A percentile compares a stretch with the other conserved stretches of the same genome.
Evolutionary conservation across 2,888 invertebrate genomes (phyloP).

Genomic region (Lasioglossum lativentre): DNA sequence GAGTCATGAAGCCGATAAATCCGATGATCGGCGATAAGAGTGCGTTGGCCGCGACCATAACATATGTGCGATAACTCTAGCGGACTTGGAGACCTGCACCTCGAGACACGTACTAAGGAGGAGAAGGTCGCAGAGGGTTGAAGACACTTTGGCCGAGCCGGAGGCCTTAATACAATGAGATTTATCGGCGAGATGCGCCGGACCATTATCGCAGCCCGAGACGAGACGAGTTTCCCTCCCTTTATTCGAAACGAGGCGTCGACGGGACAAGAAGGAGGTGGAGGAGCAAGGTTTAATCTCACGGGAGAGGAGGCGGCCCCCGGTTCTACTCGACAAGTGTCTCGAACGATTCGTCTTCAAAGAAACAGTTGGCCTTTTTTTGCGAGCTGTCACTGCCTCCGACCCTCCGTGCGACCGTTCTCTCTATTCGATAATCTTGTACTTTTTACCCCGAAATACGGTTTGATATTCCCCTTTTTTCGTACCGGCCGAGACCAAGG

Average conservation of each 20-base stretch:
- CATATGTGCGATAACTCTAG: constrained; percentile 41
- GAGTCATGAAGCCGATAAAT: constrained; percentile 2
- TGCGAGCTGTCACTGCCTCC: constrained; percentile 54
- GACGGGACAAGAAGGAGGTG: constrained; percentile 58
- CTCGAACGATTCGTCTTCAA: constrained; percentile 73
- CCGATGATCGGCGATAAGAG: neutral
- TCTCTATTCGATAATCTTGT: constrained; percentile 32
- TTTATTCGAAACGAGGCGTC: constrained; percentile 51
- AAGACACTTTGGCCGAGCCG: constrained; percentile 32
- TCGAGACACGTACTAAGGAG: constrained; percentile 11
- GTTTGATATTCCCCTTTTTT: constrained; percentile 30
- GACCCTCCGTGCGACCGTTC: constrained; percentile 36
- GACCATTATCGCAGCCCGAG: constrained; percentile 66
- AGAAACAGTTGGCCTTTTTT: constrained; percentile 72
- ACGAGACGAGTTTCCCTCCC: constrained; percentile 60
- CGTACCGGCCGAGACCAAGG: neutral
- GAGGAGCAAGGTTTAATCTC: constrained; percentile 68
- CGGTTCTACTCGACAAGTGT: constrained; percentile 70
- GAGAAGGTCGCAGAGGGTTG: constrained; percentile 18
- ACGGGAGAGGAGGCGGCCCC: constrained; percentile 55
- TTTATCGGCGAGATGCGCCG: constrained; percentile 70
- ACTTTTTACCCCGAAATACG: constrained; percentile 26
- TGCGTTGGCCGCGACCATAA: neutral
- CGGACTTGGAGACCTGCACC: neutral
- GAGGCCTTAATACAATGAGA: constrained; percentile 68